These are phyloP conservation scores for Rhinolophus sinicus DNA, from an alignment of 2,113 vertebrate genomes.

Conservation along the genomic window DNA sequence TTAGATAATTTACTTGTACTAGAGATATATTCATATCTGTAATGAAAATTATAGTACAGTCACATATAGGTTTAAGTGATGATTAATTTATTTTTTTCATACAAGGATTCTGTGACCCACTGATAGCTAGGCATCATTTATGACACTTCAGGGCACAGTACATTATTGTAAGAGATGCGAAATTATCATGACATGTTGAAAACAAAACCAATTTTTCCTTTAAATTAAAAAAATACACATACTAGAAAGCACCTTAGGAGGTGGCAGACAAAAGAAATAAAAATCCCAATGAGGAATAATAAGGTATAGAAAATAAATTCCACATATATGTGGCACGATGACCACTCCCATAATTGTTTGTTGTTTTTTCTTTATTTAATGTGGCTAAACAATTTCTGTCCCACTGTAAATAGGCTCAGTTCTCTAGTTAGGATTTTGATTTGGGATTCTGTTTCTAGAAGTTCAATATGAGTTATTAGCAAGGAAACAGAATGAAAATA, in stretches of 20 bases:
- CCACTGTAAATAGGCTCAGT: neutral
- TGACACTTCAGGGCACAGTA: neutral
- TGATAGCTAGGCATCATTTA: neutral
- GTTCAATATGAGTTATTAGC: neutral
- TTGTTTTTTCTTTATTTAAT: neutral
- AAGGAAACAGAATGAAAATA: neutral
- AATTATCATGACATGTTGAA: conserved; percentile 36
- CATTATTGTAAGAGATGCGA: neutral
- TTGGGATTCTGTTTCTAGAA: neutral
- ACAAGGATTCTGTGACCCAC: conserved; percentile 38
- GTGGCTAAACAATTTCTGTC: neutral
- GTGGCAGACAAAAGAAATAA: neutral
- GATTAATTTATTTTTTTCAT: neutral
- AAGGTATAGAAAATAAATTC: neutral
- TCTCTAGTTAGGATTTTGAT: neutral
- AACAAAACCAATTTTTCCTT: neutral
- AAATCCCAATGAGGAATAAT: neutral
- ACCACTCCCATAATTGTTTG: neutral
- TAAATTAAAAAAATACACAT: conserved; percentile 35
- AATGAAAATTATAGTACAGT: neutral
- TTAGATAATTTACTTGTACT: neutral
- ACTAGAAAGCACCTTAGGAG: neutral
- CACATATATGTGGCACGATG: neutral
- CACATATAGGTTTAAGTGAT: neutral
- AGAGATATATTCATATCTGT: neutral